Percentiles rank a stretch among this genome's conserved stretches.
phyloP scores from a whole-genome alignment of 2,797 vertebrate genomes.

The Antennarius maculatus region DNA sequence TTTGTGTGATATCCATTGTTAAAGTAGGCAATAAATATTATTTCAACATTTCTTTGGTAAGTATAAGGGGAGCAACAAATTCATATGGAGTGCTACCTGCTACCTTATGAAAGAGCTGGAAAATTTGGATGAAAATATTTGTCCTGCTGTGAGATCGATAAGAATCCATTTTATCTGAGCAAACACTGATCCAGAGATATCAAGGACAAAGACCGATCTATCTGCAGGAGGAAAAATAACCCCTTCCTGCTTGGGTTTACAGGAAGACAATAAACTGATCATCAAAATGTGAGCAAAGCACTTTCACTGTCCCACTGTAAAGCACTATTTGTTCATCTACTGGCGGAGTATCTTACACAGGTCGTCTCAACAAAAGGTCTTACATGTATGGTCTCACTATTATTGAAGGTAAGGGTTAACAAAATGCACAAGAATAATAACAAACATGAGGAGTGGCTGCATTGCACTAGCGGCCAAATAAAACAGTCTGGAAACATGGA shows the following conservation, averaged over 20 bases:
- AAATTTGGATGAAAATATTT: background rate
- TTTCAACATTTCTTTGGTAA: background rate
- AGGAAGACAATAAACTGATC: background rate
- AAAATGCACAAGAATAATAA: background rate
- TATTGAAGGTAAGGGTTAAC: background rate
- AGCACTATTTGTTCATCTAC: background rate
- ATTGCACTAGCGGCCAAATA: background rate
- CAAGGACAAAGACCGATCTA: constrained; percentile 26
- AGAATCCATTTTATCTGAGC: background rate
- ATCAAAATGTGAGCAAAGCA: background rate
- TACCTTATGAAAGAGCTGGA: background rate
- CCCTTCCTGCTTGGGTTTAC: background rate
- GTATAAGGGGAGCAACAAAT: background rate
- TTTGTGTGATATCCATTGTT: too few species aligned
- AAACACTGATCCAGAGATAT: constrained; percentile 30
- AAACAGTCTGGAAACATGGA: constrained; percentile 19
- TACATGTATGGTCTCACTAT: background rate
- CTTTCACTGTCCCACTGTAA: constrained; percentile 4
- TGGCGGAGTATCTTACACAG: background rate
- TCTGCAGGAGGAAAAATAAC: background rate
- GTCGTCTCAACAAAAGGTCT: background rate
- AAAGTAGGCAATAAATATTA: background rate
- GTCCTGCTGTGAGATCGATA: constrained; percentile 7
- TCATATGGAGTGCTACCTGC: background rate
- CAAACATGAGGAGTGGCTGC: constrained; percentile 1